Base-by-base conservation (phyloP, 2,113 vertebrate species). In the Heterocephalus glaber region DNA sequence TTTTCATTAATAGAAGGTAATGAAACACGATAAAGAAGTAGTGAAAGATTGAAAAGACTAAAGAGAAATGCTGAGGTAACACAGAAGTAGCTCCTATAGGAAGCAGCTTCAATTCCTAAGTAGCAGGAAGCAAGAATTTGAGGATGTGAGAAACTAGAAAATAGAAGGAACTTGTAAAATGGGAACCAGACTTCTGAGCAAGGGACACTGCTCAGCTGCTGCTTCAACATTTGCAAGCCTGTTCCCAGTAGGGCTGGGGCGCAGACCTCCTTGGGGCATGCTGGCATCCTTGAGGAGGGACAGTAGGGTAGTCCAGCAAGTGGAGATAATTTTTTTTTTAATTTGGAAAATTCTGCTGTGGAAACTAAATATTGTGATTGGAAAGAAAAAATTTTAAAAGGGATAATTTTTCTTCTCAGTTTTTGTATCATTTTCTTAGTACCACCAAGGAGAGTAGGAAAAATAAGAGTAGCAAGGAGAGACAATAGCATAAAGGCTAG, bases 211-310 rank as follows among this genome's bases (percentile, higher is more conserved):
- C 2, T 7, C 9, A 38, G 2, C 0, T 54, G 7, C 13, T 89
- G 19, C 6, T 26, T 88, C n/a, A n/a, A 14, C 22, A 76, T 7
- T 7, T 38, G 13, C 22, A 54, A 81, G 24, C 9, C 26, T 52
- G 7, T 5, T 3, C 19, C 16, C 7, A 5, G 2, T 2, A 14
- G 2, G 1, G 1, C 41, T 54, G 58, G 19, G 8, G 33, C 1
- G 63, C 9, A 33, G 61, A 38, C 13, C 49, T 66, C 14, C 47
- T 0, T 19, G 35, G 12, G 79, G 11, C 7, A 77, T 28, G 38
- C n/a, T 16, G 12, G 14, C 30, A 58, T 77, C 19, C 72, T 47
- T 47, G 24, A 60, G 20, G 38, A 85, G 3, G 44, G 7, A 49
- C 3, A 41, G 2, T 22, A 30, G 33, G 7, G 0, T 61, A 12